phyloP scores from a whole-genome alignment of 1,140 invertebrate genomes.

The Acyrthosiphon pisum region DNA sequence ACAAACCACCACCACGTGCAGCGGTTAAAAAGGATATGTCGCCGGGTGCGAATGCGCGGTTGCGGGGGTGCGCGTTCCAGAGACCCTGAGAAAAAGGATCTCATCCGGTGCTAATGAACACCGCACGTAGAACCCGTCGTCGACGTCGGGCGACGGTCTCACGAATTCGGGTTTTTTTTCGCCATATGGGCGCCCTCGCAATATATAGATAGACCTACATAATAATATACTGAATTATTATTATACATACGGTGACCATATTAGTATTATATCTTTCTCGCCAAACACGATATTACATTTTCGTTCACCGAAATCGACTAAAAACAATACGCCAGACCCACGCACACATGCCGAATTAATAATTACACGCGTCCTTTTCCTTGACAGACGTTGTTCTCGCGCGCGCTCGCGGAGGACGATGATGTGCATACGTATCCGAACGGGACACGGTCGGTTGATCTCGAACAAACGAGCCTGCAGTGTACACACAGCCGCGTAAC shows the following conservation, averaged over 20 bases:
- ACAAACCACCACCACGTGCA: constrained; percentile 4
- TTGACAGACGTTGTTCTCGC: constrained; percentile 42
- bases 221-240: too few relatives aligned
- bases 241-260: background rate
- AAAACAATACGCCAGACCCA: background rate
- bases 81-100: constrained; percentile 45
- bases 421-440: background rate
- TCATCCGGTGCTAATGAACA: constrained; percentile 26
- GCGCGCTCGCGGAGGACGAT: constrained; percentile 22
- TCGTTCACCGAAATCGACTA: background rate
- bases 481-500: constrained; percentile 4
- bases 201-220: background rate
- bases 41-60: background rate
- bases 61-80: background rate
- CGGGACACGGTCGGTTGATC: constrained; percentile 46
- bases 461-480: constrained; percentile 40
- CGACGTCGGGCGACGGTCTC: background rate
- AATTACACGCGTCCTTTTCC: constrained; percentile 40
- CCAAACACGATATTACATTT: background rate
- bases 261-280: background rate
- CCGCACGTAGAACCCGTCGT: background rate
- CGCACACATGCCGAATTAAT: constrained; percentile 15
- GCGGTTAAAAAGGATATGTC: background rate
- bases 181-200: background rate
- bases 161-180: constrained; percentile 35